Evolutionary conservation across 2,888 invertebrate genomes (phyloP).

Genomic region (Heliconius cydno): DNA sequence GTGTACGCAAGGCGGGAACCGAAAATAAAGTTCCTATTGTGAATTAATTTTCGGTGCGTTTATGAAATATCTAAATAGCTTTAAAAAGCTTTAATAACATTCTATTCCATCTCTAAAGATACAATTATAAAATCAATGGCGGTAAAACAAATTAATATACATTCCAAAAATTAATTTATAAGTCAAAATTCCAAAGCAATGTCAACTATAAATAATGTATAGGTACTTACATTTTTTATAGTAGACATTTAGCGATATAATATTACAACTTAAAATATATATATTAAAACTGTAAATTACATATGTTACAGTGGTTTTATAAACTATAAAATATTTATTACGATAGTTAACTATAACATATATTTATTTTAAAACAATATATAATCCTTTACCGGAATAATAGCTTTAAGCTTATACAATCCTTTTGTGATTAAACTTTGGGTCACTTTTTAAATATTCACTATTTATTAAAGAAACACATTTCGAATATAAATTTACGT

Average conservation of each 20-base stretch:
- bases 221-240: no score
- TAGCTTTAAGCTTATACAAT: background rate
- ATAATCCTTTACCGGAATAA: background rate
- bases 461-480: background rate
- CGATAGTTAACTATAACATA: background rate
- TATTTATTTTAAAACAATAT: background rate
- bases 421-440: background rate
- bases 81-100: background rate
- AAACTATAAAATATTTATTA: background rate
- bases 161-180: background rate
- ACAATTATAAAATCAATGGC: background rate
- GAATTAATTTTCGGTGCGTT: no score
- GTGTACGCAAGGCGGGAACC: no score
- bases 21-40: no score
- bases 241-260: no score
- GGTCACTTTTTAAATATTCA: slow-evolving; percentile 9
- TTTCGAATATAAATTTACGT: slow-evolving; percentile 8
- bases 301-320: background rate
- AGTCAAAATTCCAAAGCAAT: background rate
- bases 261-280: no score
- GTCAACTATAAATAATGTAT: background rate
- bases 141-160: background rate
- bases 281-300: background rate
- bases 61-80: background rate
- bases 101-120: background rate